Conservation (phyloP, 2,888 invertebrate species). For the Acleris laterana region DNA sequence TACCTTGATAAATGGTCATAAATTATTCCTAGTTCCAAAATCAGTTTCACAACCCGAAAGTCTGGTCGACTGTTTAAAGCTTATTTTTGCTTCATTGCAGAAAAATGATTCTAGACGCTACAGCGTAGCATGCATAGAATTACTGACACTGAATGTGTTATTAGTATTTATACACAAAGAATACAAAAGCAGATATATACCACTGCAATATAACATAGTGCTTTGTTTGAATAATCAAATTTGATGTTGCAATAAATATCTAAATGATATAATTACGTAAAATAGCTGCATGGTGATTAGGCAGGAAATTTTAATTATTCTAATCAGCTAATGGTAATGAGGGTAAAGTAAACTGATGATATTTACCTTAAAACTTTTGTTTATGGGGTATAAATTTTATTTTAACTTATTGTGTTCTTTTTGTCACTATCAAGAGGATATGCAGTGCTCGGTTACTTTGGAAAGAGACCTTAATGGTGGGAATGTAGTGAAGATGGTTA, state of each 20-base stretch:
- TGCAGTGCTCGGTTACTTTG: slow-evolving; percentile 79
- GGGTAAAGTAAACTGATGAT: slow-evolving; percentile 17
- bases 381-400: slow-evolving; percentile 15
- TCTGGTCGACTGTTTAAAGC: no score
- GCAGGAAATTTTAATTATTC: slow-evolving; percentile 25
- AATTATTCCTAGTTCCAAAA: no score
- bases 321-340: slow-evolving; percentile 13
- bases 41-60: no score
- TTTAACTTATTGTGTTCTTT: slow-evolving; percentile 51
- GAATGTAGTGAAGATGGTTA: slow-evolving; percentile 76
- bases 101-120: no score
- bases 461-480: slow-evolving; percentile 73
- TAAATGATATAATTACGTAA: slow-evolving; percentile 10
- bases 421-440: slow-evolving; percentile 75
- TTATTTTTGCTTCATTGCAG: no score
- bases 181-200: neutral
- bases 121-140: no score
- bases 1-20: no score
- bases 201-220: neutral
- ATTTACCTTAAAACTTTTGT: slow-evolving; percentile 16
- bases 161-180: no score
- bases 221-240: neutral
- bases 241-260: neutral
- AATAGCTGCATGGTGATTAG: slow-evolving; percentile 10
- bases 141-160: no score